Evolutionary conservation across 2,888 invertebrate genomes (phyloP), one percentile per base, ranked within the genome.

Genomic region (Mystacides longicornis): DNA sequence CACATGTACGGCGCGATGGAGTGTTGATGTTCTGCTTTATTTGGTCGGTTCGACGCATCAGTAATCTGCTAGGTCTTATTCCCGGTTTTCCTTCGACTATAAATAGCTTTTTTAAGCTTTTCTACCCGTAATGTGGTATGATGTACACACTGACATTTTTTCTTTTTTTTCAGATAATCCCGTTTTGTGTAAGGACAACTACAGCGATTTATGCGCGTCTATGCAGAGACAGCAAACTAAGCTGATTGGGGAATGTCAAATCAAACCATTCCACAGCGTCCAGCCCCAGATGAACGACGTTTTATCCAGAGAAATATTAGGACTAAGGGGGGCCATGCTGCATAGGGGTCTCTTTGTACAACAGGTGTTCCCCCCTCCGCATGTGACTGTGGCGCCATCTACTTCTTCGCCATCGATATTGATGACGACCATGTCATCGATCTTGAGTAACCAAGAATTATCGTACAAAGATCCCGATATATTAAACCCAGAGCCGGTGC

Each of bases 151-250:
- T 16, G 9, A 27, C 18, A 23, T 37, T 27, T 49, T 37, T 21
- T 56, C 50, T 52, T 57, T 49, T 58, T 52, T 79, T 77, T 1
- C 77, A 90, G 90, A 87, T 68, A 90, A 90, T 72, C 90, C 90
- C 50, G 86, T 90, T 56, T 72, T 89, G 62, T 90, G 90, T 68
- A 86, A 87, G 67, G 83, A 85, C 54, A 81, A 80, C 9, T 71
- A 88, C 55, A 83, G 82, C 61, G 87, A 87, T 69, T 74, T 89
- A 62, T 81, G 82, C 62, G 81, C 83, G 1, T 77, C 82, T 54
- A 78, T 89, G 73, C 84, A 86, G 66, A 82, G 79, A 27, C 79
- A 86, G 66, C 86, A 87, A 65, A 86, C 88, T 1, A 82, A 86
- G 57, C 78, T 89, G 50, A 83, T 82, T 59, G 87, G 88, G 9